A percentile compares a stretch with the other conserved stretches of the same genome.
These are phyloP conservation scores for Aspidoscelis tigris DNA, from an alignment of 2,113 vertebrate species.

Conservation along the genomic window DNA sequence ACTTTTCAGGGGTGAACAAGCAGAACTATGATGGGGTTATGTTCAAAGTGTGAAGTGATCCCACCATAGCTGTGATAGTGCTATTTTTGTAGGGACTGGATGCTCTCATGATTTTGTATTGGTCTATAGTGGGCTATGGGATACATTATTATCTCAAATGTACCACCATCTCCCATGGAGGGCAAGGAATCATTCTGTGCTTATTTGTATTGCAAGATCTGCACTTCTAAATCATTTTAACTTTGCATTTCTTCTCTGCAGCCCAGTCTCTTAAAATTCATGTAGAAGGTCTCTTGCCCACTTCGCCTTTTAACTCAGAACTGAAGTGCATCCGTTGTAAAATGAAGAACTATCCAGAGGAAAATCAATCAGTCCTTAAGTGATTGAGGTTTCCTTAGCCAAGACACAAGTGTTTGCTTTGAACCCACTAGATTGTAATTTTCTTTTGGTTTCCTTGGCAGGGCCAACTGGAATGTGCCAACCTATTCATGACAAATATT, in stretches of 20 bases:
- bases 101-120: neutral
- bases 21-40: neutral
- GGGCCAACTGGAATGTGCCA: neutral
- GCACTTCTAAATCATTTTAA: constrained; percentile 28
- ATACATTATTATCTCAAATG: constrained; percentile 17
- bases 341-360: neutral
- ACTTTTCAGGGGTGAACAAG: too few relatives aligned
- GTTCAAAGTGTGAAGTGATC: too few relatives aligned
- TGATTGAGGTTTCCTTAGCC: neutral
- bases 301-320: neutral
- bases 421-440: neutral
- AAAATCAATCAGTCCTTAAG: neutral
- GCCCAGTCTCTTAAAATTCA: constrained; percentile 25
- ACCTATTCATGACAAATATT: neutral
- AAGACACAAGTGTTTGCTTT: neutral
- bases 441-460: neutral
- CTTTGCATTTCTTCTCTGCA: constrained; percentile 24
- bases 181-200: constrained; percentile 16
- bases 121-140: neutral
- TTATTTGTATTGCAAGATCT: constrained; percentile 22
- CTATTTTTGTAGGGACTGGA: neutral
- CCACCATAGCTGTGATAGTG: too few relatives aligned
- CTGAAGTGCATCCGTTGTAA: constrained; percentile 12
- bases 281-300: neutral
- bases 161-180: constrained; percentile 5